Percentiles rank a stretch among this genome's conserved stretches.
Evolutionary conservation across 2,888 invertebrate species (phyloP).

Genomic region (Hemithea aestivaria): DNA sequence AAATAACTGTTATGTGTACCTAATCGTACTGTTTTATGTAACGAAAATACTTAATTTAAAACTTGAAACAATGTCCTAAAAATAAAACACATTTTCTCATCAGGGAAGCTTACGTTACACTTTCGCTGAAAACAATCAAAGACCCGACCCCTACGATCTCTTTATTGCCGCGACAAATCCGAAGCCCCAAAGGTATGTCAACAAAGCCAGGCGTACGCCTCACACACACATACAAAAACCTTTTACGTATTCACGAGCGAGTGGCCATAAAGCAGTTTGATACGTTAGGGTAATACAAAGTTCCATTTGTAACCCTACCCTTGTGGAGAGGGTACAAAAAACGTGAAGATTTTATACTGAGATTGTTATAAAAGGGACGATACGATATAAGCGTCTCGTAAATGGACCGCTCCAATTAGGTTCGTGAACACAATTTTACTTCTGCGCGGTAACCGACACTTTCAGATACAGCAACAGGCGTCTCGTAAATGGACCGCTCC

Average conservation of each 20-base stretch:
- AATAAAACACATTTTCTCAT: background rate
- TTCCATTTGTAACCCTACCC: constrained; percentile 74
- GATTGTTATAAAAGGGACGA: no score
- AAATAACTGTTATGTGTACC: no score
- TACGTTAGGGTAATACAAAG: constrained; percentile 54
- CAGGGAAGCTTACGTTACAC: constrained; percentile 3
- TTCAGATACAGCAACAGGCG: no score
- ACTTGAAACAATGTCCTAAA: no score
- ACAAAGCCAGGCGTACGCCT: constrained; percentile 41
- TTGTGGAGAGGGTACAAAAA: constrained; percentile 62
- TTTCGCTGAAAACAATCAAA: constrained; percentile 11
- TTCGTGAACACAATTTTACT: no score
- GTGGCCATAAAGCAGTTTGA: constrained; percentile 26
- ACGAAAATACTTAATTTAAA: no score
- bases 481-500: no score
- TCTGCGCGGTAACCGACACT: no score
- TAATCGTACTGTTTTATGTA: no score
- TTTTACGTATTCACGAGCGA: constrained; percentile 13
- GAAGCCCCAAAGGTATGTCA: constrained; percentile 35
- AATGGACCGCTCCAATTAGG: no score
- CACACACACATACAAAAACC: constrained; percentile 15
- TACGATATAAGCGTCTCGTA: no score
- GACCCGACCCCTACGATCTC: constrained; percentile 24
- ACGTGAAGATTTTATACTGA: constrained; percentile 51
- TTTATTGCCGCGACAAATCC: constrained; percentile 28